Evolutionary conservation across 2,797 vertebrate species (phyloP), one percentile per base, ranked within the genome.

Genomic region (Hirundo rustica): DNA sequence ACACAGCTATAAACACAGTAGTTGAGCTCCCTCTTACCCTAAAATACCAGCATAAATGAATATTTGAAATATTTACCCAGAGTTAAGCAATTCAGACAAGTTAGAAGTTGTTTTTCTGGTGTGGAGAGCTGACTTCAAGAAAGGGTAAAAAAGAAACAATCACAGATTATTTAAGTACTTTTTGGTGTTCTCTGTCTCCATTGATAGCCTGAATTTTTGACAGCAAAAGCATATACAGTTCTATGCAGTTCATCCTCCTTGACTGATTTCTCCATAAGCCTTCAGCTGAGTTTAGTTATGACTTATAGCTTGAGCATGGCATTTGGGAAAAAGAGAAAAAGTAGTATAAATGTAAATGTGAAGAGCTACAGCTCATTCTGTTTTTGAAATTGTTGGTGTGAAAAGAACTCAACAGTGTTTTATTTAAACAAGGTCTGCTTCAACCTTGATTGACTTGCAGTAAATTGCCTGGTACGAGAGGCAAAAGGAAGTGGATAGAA

Each of bases 381-480:
- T 32, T 98, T 98, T 98, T 97, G 98, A 98, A 98, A 98, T 97
- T 98, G 97, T 97, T 97, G 97, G 95, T 98, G 97, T 98, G 98
- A 97, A 98, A 97, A 97, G 96, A 98, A 94, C 97, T 98, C 97
- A 96, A 97, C 95, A 94, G 97, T 98, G 97, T 98, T 98, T 98
- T 98, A 98, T 98, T 98, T 98, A 98, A 98, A 98, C 98, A 98
- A 98, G 97, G 97, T 98, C 96, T 97, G 96, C 97, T 98, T 97
- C 96, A 97, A 98, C 97, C 98, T 98, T 98, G 98, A 98, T 98
- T 98, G 98, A 98, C 98, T 98, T 98, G 97, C 96, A 97, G 96
- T 97, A 98, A 98, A 98, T 98, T 98, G 98, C 98, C 96, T 98
- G 97, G 97, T 98, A 97, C 85, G 81, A 98, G 97, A 98, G 97